Evolutionary conservation across 2,797 vertebrate species (phyloP).

Genomic region (Psittacula derbiana): DNA sequence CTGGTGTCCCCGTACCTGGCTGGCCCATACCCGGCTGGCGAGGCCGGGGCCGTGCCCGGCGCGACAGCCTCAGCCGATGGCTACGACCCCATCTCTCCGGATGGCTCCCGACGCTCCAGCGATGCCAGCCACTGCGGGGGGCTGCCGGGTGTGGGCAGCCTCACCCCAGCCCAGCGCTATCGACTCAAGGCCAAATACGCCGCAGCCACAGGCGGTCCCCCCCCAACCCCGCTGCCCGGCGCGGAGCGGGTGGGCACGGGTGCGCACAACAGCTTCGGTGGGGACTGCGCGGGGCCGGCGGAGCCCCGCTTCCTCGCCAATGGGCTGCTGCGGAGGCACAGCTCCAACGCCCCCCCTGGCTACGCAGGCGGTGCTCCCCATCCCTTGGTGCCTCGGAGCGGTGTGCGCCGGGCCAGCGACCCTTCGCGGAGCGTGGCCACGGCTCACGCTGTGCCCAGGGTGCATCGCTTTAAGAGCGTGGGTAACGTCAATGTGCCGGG

Average conservation of each 20-base stretch:
- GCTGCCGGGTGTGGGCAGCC: conserved; percentile 83
- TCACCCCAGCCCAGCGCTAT: conserved; percentile 91
- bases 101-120: conserved; percentile 74
- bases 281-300: conserved; percentile 77
- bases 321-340: conserved; percentile 78
- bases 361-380: conserved; percentile 81
- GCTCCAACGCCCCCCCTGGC: conserved; percentile 80
- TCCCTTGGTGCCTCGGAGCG: conserved; percentile 79
- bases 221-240: conserved; percentile 84
- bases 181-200: conserved; percentile 91
- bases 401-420: conserved; percentile 75
- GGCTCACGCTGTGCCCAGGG: conserved; percentile 73
- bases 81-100: conserved; percentile 68
- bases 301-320: conserved; percentile 78
- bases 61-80: background rate
- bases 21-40: conserved; percentile 81
- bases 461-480: conserved; percentile 79
- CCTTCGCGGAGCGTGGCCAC: conserved; percentile 80
- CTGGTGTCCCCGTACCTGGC: conserved; percentile 86
- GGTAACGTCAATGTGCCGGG: conserved; percentile 77
- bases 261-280: conserved; percentile 61
- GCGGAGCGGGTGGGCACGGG: conserved; percentile 77
- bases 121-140: conserved; percentile 71
- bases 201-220: conserved; percentile 88
- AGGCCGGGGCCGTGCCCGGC: conserved; percentile 65